These are phyloP conservation scores for Illadopsis cleaveri DNA, from an alignment of 2,113 vertebrate genomes.

Conservation along the genomic window DNA sequence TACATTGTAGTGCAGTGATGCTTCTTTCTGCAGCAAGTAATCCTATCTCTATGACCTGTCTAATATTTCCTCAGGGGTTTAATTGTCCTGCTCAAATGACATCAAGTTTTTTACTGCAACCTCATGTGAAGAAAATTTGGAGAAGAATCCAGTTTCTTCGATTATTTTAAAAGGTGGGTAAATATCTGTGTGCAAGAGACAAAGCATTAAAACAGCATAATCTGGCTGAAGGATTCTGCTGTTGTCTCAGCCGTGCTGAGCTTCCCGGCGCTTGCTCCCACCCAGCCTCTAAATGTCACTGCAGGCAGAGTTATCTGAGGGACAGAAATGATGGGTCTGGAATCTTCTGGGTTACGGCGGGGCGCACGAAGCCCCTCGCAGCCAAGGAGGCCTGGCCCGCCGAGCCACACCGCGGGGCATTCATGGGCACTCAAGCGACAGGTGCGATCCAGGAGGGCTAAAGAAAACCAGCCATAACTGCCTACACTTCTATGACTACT, in stretches of 20 bases:
- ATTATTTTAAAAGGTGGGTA: too few relatives aligned
- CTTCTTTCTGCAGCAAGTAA: slow-evolving; percentile 61
- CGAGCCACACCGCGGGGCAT: accelerated
- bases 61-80: slow-evolving; percentile 71
- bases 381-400: background rate
- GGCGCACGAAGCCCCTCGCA: background rate
- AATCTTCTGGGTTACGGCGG: background rate
- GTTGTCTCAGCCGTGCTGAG: background rate
- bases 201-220: accelerated
- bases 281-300: slow-evolving; percentile 33
- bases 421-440: background rate
- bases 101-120: background rate
- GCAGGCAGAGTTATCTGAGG: background rate
- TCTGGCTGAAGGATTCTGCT: background rate
- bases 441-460: accelerated
- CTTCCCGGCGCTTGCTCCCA: background rate
- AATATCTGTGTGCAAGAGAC: background rate
- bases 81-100: slow-evolving; percentile 66
- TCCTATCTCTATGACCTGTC: slow-evolving; percentile 19
- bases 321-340: background rate
- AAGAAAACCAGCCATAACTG: background rate
- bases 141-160: background rate
- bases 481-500: background rate
- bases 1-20: background rate
- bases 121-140: background rate